Conservation (phyloP, 2,888 invertebrate species). For the Silvanus unidentatus region DNA sequence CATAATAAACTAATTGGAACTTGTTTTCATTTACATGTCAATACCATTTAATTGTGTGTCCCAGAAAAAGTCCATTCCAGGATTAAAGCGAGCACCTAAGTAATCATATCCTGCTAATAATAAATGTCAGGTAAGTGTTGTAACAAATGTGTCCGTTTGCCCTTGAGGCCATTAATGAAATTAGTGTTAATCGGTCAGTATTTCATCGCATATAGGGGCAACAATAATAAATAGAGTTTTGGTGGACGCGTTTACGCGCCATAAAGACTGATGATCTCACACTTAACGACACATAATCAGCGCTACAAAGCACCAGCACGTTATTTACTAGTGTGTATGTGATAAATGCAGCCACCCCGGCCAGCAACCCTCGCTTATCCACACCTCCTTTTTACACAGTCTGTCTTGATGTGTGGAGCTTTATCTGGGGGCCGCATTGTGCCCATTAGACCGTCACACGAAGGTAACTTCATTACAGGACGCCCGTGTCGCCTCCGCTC, state of each 20-base stretch:
- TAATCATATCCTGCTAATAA: too few relatives aligned
- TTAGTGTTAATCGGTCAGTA: slow-evolving; percentile 27
- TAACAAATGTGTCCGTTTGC: slow-evolving; percentile 4
- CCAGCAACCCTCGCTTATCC: slow-evolving; percentile 1
- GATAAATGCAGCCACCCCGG: slow-evolving; percentile 30
- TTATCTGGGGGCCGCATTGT: slow-evolving; percentile 23
- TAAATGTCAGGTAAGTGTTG: too few relatives aligned
- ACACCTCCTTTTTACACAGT: neutral
- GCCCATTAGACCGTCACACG: slow-evolving; percentile 26
- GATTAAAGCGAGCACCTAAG: too few relatives aligned
- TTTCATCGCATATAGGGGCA: neutral
- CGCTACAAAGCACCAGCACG: slow-evolving; percentile 33
- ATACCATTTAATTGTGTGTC: too few relatives aligned
- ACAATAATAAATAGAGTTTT: neutral
- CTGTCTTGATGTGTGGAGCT: slow-evolving; percentile 13
- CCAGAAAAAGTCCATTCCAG: too few relatives aligned
- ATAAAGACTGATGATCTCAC: slow-evolving; percentile 40
- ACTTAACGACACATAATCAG: slow-evolving; percentile 39
- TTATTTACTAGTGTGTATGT: slow-evolving; percentile 32
- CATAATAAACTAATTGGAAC: too few relatives aligned
- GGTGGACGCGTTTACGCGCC: slow-evolving; percentile 33
- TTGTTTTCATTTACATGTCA: too few relatives aligned
- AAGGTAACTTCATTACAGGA: slow-evolving; percentile 39
- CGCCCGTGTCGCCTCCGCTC: slow-evolving; percentile 48
- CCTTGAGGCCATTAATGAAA: slow-evolving; percentile 16